Conservation (phyloP, 2,113 vertebrate species). For the Calonectris borealis region DNA sequence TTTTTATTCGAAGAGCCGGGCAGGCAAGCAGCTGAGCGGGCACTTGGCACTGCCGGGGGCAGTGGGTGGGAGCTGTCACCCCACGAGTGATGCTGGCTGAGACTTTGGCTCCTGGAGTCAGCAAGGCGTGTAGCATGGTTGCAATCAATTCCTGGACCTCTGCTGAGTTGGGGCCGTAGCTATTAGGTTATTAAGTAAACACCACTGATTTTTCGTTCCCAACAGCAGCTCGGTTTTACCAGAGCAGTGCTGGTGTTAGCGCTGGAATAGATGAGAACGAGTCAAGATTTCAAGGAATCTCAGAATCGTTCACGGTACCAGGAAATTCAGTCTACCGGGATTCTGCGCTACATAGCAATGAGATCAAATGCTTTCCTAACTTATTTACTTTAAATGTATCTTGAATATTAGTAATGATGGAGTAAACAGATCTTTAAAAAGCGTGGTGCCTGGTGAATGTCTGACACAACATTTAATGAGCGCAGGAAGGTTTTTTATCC, state of each 20-base stretch:
- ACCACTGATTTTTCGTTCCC: not conserved
- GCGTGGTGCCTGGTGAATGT: slow-evolving; percentile 18
- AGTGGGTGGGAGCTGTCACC: not conserved
- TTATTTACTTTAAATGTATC: slow-evolving; percentile 54
- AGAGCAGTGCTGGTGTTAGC: not conserved
- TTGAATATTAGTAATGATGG: slow-evolving; percentile 30
- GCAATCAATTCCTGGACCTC: not conserved
- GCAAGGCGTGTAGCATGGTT: not conserved
- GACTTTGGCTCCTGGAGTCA: not conserved
- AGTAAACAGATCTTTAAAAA: slow-evolving; percentile 33
- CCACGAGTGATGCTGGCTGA: not conserved
- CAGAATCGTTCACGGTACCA: not conserved
- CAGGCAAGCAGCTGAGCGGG: not conserved
- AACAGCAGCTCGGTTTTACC: not conserved
- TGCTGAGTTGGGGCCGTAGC: not conserved
- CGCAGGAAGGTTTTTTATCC: not conserved
- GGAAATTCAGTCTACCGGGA: not conserved
- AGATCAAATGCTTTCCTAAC: slow-evolving; percentile 56
- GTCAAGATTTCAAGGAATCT: not conserved
- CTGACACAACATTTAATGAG: slow-evolving; percentile 37
- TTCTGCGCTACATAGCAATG: not conserved
- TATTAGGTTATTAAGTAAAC: not conserved
- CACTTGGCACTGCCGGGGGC: not conserved
- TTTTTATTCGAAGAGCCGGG: not conserved
- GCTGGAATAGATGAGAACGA: not conserved